Base-by-base conservation (phyloP, 1,140 invertebrate genomes). In the Dreissena rostriformis region DNA sequence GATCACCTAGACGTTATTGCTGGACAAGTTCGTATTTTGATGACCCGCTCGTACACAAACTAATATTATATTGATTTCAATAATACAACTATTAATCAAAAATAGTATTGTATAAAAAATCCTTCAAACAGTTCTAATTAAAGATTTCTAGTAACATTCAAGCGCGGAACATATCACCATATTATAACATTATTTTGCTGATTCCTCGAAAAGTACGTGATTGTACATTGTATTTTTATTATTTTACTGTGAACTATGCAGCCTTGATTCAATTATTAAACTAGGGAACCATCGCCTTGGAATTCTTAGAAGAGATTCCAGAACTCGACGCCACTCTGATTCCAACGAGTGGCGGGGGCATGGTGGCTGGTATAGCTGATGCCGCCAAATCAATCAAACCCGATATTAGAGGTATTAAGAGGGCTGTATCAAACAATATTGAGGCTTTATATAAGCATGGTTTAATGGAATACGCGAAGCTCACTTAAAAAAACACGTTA, bases 241-340 rank as follows among this genome's bases (percentile, higher is more conserved):
- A 5, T 39, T 2, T 39, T 39, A n/a, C n/a, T n/a, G n/a, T n/a
- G n/a, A n/a, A n/a, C n/a, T 8, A 39, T 39, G 39, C 39, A 39
- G 39, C 39, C 39, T 39, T 39, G 39, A 39, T 8, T 39, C 8
- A 39, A 39, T 39, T 39, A 8, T 39, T 39, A 39, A 28, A 86
- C 12, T 76, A 93, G 89, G 93, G 92, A 24, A 93, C 92, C 6
- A 88, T 93, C 61, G 92, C 87, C 6, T 29, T 91, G 61, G 93
- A 94, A 73, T 86, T 93, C n/a, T 72, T 93, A 61, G 85, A 92
- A 24, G 91, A 94, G 87, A 91, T 94, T 7, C 94, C 94, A 29
- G 89, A 94, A 75, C 82, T 95, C 55, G 94, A 95, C 87, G 93
- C 92, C 17, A 92, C 95, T 19, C 82, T 95, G 19, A 92, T 94